These are phyloP conservation scores for Arremon brunneinucha DNA, from an alignment of 2,797 vertebrate species.

Conservation along the genomic window DNA sequence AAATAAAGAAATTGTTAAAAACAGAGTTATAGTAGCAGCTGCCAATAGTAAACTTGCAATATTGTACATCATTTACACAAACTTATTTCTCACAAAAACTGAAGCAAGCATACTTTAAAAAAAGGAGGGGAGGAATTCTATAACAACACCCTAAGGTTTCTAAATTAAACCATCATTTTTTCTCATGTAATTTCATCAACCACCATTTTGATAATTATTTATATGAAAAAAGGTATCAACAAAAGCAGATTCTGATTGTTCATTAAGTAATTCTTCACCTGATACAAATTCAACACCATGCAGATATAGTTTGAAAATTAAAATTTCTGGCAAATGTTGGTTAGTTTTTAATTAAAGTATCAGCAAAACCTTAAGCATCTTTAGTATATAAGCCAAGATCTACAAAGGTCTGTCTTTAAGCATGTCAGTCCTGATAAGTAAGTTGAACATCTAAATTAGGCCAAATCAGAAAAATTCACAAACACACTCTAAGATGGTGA, in stretches of 20 bases:
- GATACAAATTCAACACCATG: background rate
- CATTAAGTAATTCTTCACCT: background rate
- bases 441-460: background rate
- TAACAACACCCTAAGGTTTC: background rate
- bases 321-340: background rate
- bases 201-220: background rate
- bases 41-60: background rate
- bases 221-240: background rate
- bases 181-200: background rate
- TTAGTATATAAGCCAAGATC: background rate
- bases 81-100: background rate
- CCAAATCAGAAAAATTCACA: background rate
- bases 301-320: background rate
- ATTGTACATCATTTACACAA: background rate
- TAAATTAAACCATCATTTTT: background rate
- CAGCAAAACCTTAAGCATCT: background rate
- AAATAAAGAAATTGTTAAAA: background rate
- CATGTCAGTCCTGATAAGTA: background rate
- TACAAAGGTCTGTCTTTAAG: background rate
- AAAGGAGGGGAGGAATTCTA: background rate
- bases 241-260: background rate
- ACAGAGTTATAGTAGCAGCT: background rate
- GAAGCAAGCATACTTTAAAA: background rate
- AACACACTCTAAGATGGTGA: background rate
- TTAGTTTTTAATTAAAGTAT: background rate